Base-by-base conservation (phyloP, 2,888 invertebrate genomes). In the Philaethria dido region DNA sequence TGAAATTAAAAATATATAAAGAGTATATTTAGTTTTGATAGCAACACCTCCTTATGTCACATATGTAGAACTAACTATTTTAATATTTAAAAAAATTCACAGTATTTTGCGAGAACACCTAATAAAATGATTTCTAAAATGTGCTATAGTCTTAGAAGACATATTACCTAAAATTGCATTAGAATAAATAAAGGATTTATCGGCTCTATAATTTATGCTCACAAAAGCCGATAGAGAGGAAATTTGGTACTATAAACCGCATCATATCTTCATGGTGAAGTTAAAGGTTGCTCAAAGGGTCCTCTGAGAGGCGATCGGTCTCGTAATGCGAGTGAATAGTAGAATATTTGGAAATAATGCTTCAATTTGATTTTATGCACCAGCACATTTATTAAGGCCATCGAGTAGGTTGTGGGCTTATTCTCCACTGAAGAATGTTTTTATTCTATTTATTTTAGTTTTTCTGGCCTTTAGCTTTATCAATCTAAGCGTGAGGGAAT, bases 241-340 rank as follows among this genome's bases (percentile, higher is more conserved):
- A 57, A 22, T 57, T 42, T 57, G 57, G 57, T 42, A 22, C 57
- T n/a, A n/a, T 22, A 20, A 42, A 57, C 57, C 57, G 42, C 22
- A 25, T 42, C 57, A 22, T 57, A 42, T 57, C 39, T 57, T 22
- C 57, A n/a, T 57, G 39, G 22, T 2, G 20, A 25, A 22, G 22
- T 25, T 14, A 22, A n/a, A 11, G 57, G 5, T 22, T 42, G 1
- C 14, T 22, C 20, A 57, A 16, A 57, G 57, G 22, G 42, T 25
- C 22, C 42, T 42, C 9, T 42, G 39, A 42, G n/a, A 5, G n/a
- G n/a, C n/a, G n/a, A 20, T 22, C 11, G 29, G 29, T 33, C 29
- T 29, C 52, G 16, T 29, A 5, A 29, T 52, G 16, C 29, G 11
- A 33, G 11, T 9, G 29, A 52, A 52, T 16, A 52, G 25, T 50